phyloP scores from a whole-genome alignment of 2,797 vertebrate genomes.

The Acanthornis magna region DNA sequence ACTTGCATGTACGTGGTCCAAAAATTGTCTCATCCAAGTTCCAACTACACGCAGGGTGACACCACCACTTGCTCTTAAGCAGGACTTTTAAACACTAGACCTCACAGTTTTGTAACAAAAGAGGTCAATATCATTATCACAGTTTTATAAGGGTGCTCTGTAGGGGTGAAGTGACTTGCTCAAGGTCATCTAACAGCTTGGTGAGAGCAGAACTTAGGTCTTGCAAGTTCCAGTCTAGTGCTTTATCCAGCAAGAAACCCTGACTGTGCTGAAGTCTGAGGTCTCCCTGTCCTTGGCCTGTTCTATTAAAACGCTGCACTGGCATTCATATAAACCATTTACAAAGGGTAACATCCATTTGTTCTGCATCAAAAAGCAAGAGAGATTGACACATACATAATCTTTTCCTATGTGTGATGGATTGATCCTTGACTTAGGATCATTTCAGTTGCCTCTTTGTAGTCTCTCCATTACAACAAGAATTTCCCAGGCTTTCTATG shows the following conservation, averaged over 20 bases:
- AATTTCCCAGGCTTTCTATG: conserved; percentile 41
- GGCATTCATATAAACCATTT: conserved; percentile 70
- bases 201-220: conserved; percentile 37
- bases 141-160: conserved; percentile 18
- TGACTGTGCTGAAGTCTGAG: conserved; percentile 62
- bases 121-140: conserved; percentile 47
- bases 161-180: conserved; percentile 28
- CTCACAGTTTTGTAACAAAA: neutral
- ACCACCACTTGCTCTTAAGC: conserved; percentile 6
- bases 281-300: conserved; percentile 64
- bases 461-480: conserved; percentile 26
- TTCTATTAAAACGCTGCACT: conserved; percentile 66
- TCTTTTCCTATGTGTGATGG: conserved; percentile 66
- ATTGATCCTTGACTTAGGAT: conserved; percentile 65
- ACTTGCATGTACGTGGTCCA: conserved; percentile 1
- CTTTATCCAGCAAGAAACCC: conserved; percentile 57
- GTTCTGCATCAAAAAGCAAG: conserved; percentile 71
- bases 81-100: conserved; percentile 31
- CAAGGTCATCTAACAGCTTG: conserved; percentile 42
- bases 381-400: conserved; percentile 68
- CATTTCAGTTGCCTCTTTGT: conserved; percentile 51
- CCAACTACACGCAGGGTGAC: neutral
- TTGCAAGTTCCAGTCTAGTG: conserved; percentile 37
- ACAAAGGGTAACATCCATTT: conserved; percentile 68
- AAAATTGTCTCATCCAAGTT: conserved; percentile 25